These are phyloP conservation scores for Thunnus maccoyii DNA, from an alignment of 2,113 vertebrate species.

Conservation along the genomic window DNA sequence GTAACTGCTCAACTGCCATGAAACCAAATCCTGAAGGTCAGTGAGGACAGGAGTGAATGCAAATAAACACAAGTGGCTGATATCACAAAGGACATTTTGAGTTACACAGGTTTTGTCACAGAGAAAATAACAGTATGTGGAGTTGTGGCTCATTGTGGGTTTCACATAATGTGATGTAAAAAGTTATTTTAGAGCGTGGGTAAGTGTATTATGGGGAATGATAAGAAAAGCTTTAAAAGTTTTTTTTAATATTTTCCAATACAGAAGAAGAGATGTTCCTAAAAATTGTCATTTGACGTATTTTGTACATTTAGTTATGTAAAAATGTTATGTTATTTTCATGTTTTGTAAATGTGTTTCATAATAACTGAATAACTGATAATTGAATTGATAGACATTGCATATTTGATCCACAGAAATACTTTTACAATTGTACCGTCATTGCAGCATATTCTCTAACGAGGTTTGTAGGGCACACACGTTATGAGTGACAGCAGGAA, in stretches of 20 bases:
- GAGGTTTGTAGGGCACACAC: slow-evolving; percentile 66
- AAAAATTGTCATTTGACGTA: too few relatives aligned
- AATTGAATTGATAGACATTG: too few relatives aligned
- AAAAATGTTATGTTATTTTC: too few relatives aligned
- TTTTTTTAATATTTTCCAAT: too few relatives aligned
- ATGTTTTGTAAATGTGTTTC: too few relatives aligned
- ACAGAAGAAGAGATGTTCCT: too few relatives aligned
- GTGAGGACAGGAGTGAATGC: slow-evolving; percentile 57
- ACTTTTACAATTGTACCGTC: neutral
- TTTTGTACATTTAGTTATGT: too few relatives aligned
- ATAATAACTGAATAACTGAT: too few relatives aligned
- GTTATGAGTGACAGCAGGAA: slow-evolving; percentile 73
- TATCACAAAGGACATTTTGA: slow-evolving; percentile 54
- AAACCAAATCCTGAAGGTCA: slow-evolving; percentile 61
- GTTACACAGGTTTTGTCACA: slow-evolving; percentile 49
- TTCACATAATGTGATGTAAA: neutral
- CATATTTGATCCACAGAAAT: neutral
- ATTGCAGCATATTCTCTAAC: slow-evolving; percentile 39
- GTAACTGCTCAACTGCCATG: slow-evolving; percentile 34
- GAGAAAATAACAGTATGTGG: slow-evolving; percentile 33
- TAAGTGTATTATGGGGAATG: neutral
- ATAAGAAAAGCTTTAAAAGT: too few relatives aligned
- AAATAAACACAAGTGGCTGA: slow-evolving; percentile 49
- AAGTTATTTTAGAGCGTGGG: neutral
- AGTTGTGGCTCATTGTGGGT: neutral